Evolutionary conservation across 2,888 invertebrate species (phyloP).

Genomic region (Eupithecia insigniata): DNA sequence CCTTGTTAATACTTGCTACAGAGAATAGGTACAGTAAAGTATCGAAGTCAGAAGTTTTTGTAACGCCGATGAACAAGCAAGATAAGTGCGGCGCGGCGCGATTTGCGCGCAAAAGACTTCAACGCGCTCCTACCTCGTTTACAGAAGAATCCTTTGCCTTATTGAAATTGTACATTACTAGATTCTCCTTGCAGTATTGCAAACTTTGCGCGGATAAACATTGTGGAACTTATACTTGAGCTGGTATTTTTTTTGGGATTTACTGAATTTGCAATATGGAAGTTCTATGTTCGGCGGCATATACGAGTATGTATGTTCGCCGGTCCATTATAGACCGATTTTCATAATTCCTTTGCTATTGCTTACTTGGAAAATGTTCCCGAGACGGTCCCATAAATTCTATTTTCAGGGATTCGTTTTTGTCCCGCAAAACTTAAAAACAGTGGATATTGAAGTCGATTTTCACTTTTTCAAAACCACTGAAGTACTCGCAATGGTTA

Average conservation of each 20-base stretch:
- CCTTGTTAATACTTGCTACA: no score
- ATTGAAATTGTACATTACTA: background rate
- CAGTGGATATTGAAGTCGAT: no score
- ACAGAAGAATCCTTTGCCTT: background rate
- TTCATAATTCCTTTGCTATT: no score
- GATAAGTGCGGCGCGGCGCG: background rate
- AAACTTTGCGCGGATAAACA: background rate
- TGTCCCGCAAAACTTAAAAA: no score
- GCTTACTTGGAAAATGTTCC: no score
- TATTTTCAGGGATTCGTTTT: no score
- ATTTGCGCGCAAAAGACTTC: conserved; percentile 42
- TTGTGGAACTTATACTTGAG: background rate
- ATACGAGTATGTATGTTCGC: no score
- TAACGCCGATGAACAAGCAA: background rate
- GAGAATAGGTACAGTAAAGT: no score
- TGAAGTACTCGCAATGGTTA: background rate
- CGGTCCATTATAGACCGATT: no score
- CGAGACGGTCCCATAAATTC: no score
- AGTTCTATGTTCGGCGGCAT: background rate
- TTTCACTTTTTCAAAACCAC: background rate
- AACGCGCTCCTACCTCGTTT: conserved; percentile 31
- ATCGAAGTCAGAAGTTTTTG: background rate
- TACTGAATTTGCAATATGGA: background rate
- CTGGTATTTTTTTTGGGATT: background rate
- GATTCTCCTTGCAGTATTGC: background rate